A percentile compares a stretch with the other conserved stretches of the same genome.
These are phyloP conservation scores for Bacillus rossius DNA, from an alignment of 1,140 invertebrate species.

Conservation along the genomic window DNA sequence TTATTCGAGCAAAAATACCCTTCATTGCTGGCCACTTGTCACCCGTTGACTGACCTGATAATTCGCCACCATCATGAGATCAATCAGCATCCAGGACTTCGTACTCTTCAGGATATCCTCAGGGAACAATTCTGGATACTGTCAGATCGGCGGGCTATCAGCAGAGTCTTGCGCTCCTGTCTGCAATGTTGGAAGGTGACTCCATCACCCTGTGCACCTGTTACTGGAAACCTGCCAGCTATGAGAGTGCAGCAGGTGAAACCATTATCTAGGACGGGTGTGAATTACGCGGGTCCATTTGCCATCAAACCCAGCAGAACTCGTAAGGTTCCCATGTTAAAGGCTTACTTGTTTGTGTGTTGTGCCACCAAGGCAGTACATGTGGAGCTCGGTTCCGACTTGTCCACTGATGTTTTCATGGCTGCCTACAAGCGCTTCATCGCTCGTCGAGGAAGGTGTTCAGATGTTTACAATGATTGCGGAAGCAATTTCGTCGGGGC, in stretches of 20 bases:
- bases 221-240: too few species aligned
- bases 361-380: background rate
- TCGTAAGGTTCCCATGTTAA: background rate
- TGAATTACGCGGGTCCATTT: slow-evolving; percentile 35
- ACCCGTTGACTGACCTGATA: background rate
- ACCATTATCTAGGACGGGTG: slow-evolving; percentile 22
- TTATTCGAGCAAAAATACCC: background rate
- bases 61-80: background rate
- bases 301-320: slow-evolving; percentile 19
- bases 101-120: background rate
- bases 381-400: slow-evolving; percentile 22
- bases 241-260: background rate
- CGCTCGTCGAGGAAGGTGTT: slow-evolving; percentile 24
- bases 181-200: too few species aligned
- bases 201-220: too few species aligned
- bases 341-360: background rate
- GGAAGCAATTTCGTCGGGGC: slow-evolving; percentile 36
- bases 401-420: too few species aligned
- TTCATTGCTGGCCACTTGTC: background rate
- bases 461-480: slow-evolving; percentile 33
- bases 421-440: slow-evolving; percentile 33
- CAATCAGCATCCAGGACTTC: background rate
- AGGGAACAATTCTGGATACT: background rate
- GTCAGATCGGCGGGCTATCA: background rate
- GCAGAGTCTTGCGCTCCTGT: background rate